Percentiles rank a stretch among this genome's conserved stretches.
These are phyloP conservation scores for Cladorhizidae sp. DNA, from an alignment of 37 sponge, comb jelly and placozoan species.

Conservation along the genomic window DNA sequence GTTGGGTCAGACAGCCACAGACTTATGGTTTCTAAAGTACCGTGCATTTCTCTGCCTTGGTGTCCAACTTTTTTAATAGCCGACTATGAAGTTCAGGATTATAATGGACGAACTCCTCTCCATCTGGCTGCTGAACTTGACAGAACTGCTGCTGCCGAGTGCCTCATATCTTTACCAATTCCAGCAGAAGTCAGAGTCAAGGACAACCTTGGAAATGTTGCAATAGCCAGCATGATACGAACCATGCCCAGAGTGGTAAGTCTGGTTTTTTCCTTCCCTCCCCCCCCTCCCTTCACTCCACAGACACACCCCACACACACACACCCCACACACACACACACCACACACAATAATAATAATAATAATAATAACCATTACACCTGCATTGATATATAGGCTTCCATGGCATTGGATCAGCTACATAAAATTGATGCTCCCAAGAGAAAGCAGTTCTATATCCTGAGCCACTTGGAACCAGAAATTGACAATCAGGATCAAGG, in stretches of 20 bases:
- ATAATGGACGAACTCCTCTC: slow-evolving; percentile 73
- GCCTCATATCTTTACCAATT: slow-evolving; percentile 27
- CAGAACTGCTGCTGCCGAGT: slow-evolving; percentile 35
- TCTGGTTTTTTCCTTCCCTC: neutral
- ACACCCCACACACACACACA: no score
- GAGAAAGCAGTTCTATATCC: slow-evolving; percentile 23
- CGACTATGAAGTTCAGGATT: slow-evolving; percentile 12
- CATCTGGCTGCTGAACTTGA: slow-evolving; percentile 77
- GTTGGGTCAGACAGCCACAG: no score
- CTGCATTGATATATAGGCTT: slow-evolving; percentile 11
- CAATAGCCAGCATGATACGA: slow-evolving; percentile 44
- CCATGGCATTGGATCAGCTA: slow-evolving; percentile 34
- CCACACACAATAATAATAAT: no score
- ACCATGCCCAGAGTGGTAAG: slow-evolving; percentile 62
- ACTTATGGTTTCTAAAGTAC: no score
- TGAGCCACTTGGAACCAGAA: slow-evolving; percentile 26
- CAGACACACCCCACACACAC: no score
- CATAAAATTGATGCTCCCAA: slow-evolving; percentile 19
- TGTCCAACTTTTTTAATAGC: neutral
- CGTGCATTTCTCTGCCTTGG: neutral
- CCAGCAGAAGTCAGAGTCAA: slow-evolving; percentile 36
- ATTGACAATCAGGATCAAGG: neutral
- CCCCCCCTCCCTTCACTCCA: neutral
- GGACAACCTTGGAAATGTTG: slow-evolving; percentile 37
- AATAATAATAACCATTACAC: no score